Base-by-base conservation (phyloP, 2,113 vertebrate species). In the Oncorhynchus mykiss region DNA sequence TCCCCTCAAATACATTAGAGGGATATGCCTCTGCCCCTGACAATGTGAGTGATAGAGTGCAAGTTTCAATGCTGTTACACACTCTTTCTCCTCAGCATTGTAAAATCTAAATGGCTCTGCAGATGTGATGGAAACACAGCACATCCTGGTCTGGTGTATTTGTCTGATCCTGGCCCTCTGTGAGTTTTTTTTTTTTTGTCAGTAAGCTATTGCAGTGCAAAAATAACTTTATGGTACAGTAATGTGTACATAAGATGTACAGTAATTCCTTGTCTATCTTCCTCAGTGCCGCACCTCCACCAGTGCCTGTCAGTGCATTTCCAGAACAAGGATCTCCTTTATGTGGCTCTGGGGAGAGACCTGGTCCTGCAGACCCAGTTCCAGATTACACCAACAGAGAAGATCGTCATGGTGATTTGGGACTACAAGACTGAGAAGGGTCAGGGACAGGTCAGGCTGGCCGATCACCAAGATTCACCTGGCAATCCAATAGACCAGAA, bases 281-380 rank as follows among this genome's bases (percentile, higher is more conserved):
- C 45, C 34, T 54, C 65, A 78, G 76, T 51, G 29, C 5, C 22
- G 1, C 6, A 14, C n/a, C 29, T 1, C 4, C 64, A 67, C 29
- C 29, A 59, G 22, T 78, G 76, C 11, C 29, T 72, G 20, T 67
- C 70, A 11, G 71, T 78, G 13, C 5, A 0, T 1, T 80, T 85
- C 29, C 70, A 6, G 1, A 54, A 25, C 1, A 48, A 60, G 22
- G n/a, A 68, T 3, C 51, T 59, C n/a, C 49, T 83, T 1, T 48
- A 68, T 12, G 66, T 85, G 5, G 76, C 80, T 1, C 29, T 57
- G 22, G 70, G 60, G 0, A 45, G 24, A 14, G 70, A 39, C 1
- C 31, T 87, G 31, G 78, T 80, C 25, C 24, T 87, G 49, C 67
- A 77, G 34, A 78, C 70, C 14, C 0, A 54, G 8, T 34, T 73